Evolutionary conservation across 1,140 invertebrate species (phyloP).

Genomic region (Rhynchophorus ferrugineus): DNA sequence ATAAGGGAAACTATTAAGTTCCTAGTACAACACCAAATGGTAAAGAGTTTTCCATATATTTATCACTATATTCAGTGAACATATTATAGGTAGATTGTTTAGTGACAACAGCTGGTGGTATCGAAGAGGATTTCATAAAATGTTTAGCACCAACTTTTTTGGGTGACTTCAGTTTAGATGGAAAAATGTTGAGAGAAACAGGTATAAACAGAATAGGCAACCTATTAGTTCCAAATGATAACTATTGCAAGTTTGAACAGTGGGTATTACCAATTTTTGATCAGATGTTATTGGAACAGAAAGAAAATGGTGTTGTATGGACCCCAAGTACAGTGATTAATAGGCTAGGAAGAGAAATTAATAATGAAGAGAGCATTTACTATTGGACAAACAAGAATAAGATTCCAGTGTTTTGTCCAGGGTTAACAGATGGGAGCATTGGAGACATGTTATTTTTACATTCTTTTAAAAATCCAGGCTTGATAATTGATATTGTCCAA

Average conservation of each 20-base stretch:
- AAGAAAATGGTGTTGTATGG: conserved; percentile 69
- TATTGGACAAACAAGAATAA: conserved; percentile 98
- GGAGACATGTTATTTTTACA: conserved; percentile 99
- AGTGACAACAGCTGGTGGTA: conserved; percentile 94
- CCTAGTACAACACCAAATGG: conserved; percentile 82
- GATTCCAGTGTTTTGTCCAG: conserved; percentile 97
- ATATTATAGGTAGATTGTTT: conserved; percentile 78
- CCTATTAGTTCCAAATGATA: conserved; percentile 94
- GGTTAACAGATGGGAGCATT: conserved; percentile 94
- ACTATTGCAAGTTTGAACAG: conserved; percentile 97
- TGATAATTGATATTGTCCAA: conserved; percentile 89
- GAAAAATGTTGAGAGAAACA: conserved; percentile 65
- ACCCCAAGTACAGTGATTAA: conserved; percentile 86
- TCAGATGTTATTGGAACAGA: conserved; percentile 85
- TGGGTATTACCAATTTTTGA: conserved; percentile 95
- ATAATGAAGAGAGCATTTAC: conserved; percentile 86
- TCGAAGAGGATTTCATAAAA: conserved; percentile 99
- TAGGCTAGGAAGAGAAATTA: conserved; percentile 82
- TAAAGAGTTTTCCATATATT: conserved; percentile 32
- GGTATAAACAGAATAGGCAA: conserved; percentile 98
- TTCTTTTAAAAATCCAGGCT: conserved; percentile 84
- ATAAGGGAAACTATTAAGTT: conserved; percentile 85
- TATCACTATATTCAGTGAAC: conserved; percentile 2
- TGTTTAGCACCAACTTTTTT: conserved; percentile 91
- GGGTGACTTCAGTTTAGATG: conserved; percentile 83